phyloP scores from a whole-genome alignment of 1,140 invertebrate genomes.

The Rhopalosiphum maidis region DNA sequence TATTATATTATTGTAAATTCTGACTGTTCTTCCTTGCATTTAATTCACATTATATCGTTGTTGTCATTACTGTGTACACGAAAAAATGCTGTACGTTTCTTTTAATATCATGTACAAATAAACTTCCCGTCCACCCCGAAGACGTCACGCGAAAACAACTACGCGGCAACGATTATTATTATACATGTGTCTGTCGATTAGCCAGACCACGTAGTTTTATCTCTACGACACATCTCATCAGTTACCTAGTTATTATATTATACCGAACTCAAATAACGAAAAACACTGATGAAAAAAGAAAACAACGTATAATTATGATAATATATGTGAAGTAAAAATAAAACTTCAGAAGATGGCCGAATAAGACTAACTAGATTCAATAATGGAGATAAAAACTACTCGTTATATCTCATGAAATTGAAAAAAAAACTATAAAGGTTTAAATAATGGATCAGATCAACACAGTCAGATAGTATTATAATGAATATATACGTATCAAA shows the following conservation, averaged over 20 bases:
- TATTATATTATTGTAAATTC: background rate
- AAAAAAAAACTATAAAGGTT: constrained; percentile 19
- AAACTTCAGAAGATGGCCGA: background rate
- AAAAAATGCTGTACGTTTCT: background rate
- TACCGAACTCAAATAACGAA: constrained; percentile 4
- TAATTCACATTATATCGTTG: background rate
- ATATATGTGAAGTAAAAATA: constrained; percentile 2
- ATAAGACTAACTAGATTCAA: background rate
- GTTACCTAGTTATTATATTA: constrained; percentile 1
- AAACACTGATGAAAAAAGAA: constrained; percentile 5
- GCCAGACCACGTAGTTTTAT: background rate
- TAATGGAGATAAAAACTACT: background rate
- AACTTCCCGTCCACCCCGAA: background rate
- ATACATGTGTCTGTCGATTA: background rate
- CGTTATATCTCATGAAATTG: background rate
- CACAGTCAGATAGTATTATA: background rate
- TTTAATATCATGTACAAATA: background rate
- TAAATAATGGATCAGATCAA: background rate
- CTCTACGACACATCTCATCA: background rate
- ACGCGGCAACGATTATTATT: background rate
- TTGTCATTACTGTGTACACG: background rate
- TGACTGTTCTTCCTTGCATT: background rate
- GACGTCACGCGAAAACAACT: constrained; percentile 3
- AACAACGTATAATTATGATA: constrained; percentile 14
- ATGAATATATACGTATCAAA: background rate